phyloP scores from a whole-genome alignment of 1,140 invertebrate species.

The Drosophila obscura region DNA sequence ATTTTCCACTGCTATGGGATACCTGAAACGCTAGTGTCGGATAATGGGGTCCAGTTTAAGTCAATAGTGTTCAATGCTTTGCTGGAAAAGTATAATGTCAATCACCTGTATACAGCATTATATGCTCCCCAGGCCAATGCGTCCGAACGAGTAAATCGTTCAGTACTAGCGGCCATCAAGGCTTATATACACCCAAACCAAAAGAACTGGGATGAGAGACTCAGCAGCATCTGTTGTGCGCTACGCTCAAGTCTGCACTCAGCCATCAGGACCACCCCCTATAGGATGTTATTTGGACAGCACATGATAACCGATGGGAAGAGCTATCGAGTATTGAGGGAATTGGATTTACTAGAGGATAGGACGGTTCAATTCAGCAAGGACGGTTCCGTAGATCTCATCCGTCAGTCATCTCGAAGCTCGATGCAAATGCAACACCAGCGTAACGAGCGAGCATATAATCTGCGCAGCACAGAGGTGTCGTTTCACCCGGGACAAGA shows the following conservation, averaged over 20 bases:
- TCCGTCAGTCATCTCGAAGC: neutral
- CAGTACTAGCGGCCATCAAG: neutral
- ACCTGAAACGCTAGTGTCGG: slow-evolving; percentile 27
- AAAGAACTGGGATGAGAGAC: slow-evolving; percentile 20
- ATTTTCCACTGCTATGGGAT: slow-evolving; percentile 34
- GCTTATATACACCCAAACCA: slow-evolving; percentile 8
- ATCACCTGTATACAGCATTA: slow-evolving; percentile 18
- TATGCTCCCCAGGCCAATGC: slow-evolving; percentile 34
- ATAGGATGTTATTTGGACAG: slow-evolving; percentile 8
- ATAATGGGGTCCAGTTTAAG: slow-evolving; percentile 38
- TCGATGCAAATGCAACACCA: neutral
- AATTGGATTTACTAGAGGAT: neutral
- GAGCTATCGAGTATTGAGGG: neutral
- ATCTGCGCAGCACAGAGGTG: neutral
- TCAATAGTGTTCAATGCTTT: slow-evolving; percentile 16
- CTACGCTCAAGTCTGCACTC: slow-evolving; percentile 13
- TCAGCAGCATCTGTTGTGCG: slow-evolving; percentile 14
- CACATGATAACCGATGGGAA: slow-evolving; percentile 8
- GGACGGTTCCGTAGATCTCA: neutral
- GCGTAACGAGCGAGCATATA: neutral
- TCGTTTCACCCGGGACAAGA: neutral
- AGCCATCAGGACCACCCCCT: slow-evolving; percentile 10
- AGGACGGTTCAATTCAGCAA: neutral
- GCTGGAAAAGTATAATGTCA: slow-evolving; percentile 11
- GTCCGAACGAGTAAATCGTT: slow-evolving; percentile 20